Evolutionary conservation across 2,113 vertebrate species (phyloP).

Genomic region (Progne subis): DNA sequence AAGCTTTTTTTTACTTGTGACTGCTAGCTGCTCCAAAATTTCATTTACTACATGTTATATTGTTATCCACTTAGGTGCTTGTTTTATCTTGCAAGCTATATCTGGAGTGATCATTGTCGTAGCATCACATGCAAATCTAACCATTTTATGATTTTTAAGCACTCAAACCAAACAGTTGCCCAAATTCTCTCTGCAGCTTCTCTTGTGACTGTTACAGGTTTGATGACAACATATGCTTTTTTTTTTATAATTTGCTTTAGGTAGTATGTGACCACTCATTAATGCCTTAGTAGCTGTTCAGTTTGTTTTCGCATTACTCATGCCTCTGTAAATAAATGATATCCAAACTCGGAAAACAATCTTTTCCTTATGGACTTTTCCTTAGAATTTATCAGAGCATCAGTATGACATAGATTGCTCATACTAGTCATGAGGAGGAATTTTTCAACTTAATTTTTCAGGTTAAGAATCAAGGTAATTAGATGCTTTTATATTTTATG

Average conservation of each 20-base stretch:
- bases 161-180: neutral
- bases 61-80: neutral
- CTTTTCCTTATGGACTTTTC: neutral
- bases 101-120: neutral
- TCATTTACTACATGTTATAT: neutral
- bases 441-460: neutral
- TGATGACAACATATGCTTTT: neutral
- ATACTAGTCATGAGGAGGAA: neutral
- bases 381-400: neutral
- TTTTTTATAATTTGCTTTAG: neutral
- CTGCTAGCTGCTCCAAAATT: neutral
- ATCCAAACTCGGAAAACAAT: constrained; percentile 1
- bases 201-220: neutral
- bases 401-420: neutral
- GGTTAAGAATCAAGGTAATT: neutral
- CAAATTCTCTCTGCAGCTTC: neutral
- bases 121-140: neutral
- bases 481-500: neutral
- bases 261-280: neutral
- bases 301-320: neutral
- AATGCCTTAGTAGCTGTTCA: neutral
- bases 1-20: neutral
- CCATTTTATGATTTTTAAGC: neutral
- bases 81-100: neutral
- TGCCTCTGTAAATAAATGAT: neutral